Percentiles rank a stretch among this genome's conserved stretches.
phyloP scores from a whole-genome alignment of 2,888 invertebrate genomes.

The Hipparchia sbordonii region DNA sequence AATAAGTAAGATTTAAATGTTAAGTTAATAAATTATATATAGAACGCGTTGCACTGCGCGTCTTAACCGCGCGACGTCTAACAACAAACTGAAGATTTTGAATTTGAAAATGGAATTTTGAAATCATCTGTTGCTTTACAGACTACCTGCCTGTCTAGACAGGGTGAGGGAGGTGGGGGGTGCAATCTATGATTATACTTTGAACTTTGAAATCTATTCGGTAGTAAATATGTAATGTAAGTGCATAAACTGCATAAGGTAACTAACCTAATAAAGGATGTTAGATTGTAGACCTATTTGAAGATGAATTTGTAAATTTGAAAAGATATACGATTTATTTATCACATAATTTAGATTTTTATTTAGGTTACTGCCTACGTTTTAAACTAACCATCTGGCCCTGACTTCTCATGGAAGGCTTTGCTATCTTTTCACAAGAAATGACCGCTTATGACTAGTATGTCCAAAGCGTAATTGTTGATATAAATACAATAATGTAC shows the following conservation, averaged over 20 bases:
- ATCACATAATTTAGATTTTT: too few relatives aligned
- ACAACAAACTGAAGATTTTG: constrained; percentile 40
- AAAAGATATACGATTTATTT: background rate
- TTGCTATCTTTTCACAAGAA: too few relatives aligned
- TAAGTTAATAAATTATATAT: background rate
- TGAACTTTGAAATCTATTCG: constrained; percentile 25
- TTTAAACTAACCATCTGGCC: background rate
- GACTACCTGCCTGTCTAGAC: constrained; percentile 44
- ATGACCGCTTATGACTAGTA: too few relatives aligned
- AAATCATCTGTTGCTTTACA: constrained; percentile 43
- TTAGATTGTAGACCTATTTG: background rate
- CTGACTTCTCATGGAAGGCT: too few relatives aligned
- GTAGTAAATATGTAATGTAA: constrained; percentile 16
- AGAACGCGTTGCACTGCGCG: constrained; percentile 19
- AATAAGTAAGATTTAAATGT: constrained; percentile 6
- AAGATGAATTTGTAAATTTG: background rate
- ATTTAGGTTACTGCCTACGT: too few relatives aligned
- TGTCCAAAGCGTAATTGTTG: too few relatives aligned
- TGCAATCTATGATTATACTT: constrained; percentile 29
- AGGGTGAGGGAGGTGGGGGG: constrained; percentile 33
- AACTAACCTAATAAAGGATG: background rate
- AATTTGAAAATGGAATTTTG: constrained; percentile 32
- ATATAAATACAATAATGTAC: too few relatives aligned
- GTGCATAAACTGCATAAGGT: constrained; percentile 10
- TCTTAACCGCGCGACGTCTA: constrained; percentile 41